A percentile compares a stretch with the other conserved stretches of the same genome.
Conservation (phyloP, 1,140 invertebrate species). For the Brachionus paranguensis region DNA sequence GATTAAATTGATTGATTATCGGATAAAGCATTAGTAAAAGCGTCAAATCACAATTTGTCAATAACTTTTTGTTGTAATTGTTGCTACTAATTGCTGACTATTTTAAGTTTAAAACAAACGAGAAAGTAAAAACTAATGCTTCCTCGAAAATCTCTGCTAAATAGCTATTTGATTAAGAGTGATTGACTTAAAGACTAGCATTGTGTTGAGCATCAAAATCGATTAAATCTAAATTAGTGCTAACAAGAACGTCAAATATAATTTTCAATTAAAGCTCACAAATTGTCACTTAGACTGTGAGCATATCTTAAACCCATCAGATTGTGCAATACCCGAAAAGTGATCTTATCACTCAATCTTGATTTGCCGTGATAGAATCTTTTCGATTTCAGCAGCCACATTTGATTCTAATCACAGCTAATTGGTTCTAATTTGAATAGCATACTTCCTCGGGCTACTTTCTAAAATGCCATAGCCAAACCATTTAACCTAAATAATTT, state of each 20-base stretch:
- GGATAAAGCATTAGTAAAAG: background rate
- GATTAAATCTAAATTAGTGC: background rate
- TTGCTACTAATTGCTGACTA: background rate
- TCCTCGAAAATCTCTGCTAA: background rate
- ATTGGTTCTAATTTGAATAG: slow-evolving; percentile 2
- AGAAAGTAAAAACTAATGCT: background rate
- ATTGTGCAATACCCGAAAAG: background rate
- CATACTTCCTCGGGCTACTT: background rate
- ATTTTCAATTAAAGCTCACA: background rate
- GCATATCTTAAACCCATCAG: background rate
- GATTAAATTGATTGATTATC: background rate
- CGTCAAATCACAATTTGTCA: background rate
- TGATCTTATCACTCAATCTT: background rate
- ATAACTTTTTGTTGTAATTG: background rate
- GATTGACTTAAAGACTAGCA: background rate
- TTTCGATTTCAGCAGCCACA: background rate
- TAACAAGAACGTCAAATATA: background rate
- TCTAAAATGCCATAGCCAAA: background rate
- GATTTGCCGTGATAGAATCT: background rate
- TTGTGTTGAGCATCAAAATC: slow-evolving; percentile 16
- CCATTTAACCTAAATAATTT: background rate
- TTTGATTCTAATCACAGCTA: slow-evolving; percentile 16
- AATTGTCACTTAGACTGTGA: background rate
- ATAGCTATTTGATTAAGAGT: slow-evolving; percentile 10
- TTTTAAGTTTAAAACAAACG: background rate